phyloP scores from a whole-genome alignment of 2,797 vertebrate genomes.

The Rhinophrynus dorsalis region DNA sequence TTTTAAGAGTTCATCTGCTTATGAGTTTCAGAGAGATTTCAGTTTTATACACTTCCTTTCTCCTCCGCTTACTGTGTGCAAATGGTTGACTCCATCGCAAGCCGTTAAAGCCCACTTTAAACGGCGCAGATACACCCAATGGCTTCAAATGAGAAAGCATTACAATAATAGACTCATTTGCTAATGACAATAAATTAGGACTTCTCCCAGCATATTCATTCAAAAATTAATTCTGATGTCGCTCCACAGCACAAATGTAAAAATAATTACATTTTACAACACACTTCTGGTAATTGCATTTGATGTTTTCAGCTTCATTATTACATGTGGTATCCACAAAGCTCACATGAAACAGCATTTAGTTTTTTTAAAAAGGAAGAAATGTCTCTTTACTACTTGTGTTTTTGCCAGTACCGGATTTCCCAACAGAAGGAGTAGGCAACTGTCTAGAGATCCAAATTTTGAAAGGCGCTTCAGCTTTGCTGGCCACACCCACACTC shows the following conservation, averaged over 20 bases:
- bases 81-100: conserved; percentile 28
- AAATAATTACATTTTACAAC: conserved; percentile 54
- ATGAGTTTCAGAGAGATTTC: conserved; percentile 34
- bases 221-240: conserved; percentile 63
- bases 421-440: too few relatives aligned
- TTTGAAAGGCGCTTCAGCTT: too few relatives aligned
- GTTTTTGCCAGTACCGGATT: too few relatives aligned
- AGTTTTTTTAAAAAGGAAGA: too few relatives aligned
- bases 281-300: conserved; percentile 47
- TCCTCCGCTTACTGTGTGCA: conserved; percentile 11
- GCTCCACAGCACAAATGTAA: conserved; percentile 51
- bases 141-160: conserved; percentile 63
- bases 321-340: not conserved
- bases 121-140: conserved; percentile 61
- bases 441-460: too few relatives aligned
- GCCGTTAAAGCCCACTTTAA: conserved; percentile 49
- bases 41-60: conserved; percentile 19
- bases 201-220: conserved; percentile 59
- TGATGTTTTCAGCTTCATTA: conserved; percentile 54
- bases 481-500: too few relatives aligned
- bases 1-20: conserved; percentile 35
- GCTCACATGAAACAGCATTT: conserved; percentile 6
- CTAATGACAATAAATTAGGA: conserved; percentile 65
- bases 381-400: too few relatives aligned
- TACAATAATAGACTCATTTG: conserved; percentile 63